Base-by-base conservation (phyloP, 1,140 invertebrate species). In the Trinorchestia longiramus region DNA sequence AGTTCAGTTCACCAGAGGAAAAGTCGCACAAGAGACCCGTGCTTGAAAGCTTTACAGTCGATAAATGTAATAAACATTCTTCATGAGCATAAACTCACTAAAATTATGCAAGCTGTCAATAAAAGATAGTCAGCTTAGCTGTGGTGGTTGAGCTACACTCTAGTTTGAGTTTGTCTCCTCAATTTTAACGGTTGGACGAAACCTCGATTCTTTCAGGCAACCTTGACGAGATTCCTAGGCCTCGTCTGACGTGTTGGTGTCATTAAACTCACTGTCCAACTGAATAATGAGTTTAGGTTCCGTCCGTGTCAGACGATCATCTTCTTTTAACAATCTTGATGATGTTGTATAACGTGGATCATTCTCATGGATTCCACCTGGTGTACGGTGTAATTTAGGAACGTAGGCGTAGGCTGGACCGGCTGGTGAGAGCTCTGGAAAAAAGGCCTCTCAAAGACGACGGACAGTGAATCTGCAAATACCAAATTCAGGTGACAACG, bases 201-300 rank as follows among this genome's bases (percentile, higher is more conserved):
- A 53, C 47, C 6, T 36, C 62, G 62, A 28, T 1, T 77, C 62
- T 53, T 19, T 53, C 47, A 23, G 15, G 36, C 62, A 1, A 77
- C 15, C 62, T 28, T 77, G 62, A 77, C 62, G 62, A 77, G 62
- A 19, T 28, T 77, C 62, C 3, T 77, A 11, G 28, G 62, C 62
- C 15, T 77, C 28, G 28, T 77, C 62, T 11, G 28, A 77, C 62
- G 62, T 11, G 88, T 43, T 4, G 11, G 88, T 43, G 88, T 36
- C 43, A 42, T 1, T 90, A 90, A 90, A 90, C 43, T 90, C 88
- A 8, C 28, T 41, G 41, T 28, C n/a, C 43, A 41, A 42, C 88
- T 90, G 41, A 43, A 90, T 90, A 90, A 90, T 90, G 88, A 90
- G 88, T 43, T 43, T 28, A 36, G 41, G 88, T 42, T 90, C 88